Conservation (phyloP, 2,113 vertebrate genomes). For the Pluvianellus socialis region DNA sequence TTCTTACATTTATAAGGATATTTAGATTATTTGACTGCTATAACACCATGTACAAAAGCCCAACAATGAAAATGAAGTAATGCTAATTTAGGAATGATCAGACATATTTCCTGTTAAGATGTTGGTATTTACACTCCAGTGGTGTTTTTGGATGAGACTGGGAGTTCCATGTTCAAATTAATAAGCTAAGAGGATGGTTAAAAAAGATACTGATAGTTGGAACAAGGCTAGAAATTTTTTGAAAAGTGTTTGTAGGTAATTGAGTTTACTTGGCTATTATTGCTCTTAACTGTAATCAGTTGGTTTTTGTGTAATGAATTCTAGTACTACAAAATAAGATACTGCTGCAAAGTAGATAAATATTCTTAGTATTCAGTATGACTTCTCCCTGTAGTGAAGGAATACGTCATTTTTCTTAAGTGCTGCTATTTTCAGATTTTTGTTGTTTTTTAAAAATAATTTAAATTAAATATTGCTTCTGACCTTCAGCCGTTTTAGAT, state of each 20-base stretch:
- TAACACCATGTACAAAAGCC: not conserved
- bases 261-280: conserved; percentile 13
- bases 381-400: not conserved
- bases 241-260: not conserved
- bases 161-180: not conserved
- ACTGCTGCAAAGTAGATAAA: not conserved
- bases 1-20: not conserved
- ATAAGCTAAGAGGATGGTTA: not conserved
- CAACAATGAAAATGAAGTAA: not conserved
- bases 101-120: not conserved
- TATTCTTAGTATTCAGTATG: not conserved
- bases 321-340: not conserved
- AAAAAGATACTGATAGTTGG: not conserved
- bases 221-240: not conserved
- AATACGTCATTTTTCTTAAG: not conserved
- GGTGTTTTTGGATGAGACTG: not conserved
- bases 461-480: not conserved
- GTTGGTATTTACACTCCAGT: not conserved
- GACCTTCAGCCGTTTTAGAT: not conserved
- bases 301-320: conserved; percentile 4
- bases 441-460: no score
- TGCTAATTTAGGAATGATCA: not conserved
- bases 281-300: not conserved
- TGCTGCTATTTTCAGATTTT: not conserved
- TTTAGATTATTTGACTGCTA: not conserved